These are phyloP conservation scores for Diprion similis DNA, from an alignment of 1,140 invertebrate genomes.

Conservation along the genomic window DNA sequence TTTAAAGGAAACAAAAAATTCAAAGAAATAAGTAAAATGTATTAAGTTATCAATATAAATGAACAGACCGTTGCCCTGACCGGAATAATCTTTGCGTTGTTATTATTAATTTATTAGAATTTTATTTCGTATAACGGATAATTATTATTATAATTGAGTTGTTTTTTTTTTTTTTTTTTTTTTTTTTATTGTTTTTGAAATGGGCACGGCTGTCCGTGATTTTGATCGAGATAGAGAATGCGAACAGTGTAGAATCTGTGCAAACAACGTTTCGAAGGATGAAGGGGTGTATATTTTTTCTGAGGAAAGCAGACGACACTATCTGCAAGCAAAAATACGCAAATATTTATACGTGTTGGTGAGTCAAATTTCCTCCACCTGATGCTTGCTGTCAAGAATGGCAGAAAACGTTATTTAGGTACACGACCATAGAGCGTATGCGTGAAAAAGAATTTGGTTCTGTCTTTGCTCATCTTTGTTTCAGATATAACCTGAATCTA, in stretches of 20 bases:
- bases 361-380: slow-evolving; percentile 31
- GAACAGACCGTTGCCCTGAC: too few species aligned
- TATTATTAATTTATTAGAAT: too few species aligned
- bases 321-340: slow-evolving; percentile 63
- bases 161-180: slow-evolving; percentile 1
- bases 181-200: slow-evolving; percentile 39
- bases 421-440: background rate
- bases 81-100: too few species aligned
- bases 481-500: background rate
- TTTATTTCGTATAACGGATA: too few species aligned
- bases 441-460: too few species aligned
- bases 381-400: background rate
- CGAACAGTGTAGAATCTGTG: slow-evolving; percentile 64
- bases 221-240: slow-evolving; percentile 34
- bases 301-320: slow-evolving; percentile 61
- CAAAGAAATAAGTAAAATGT: background rate
- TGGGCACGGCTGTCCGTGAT: slow-evolving; percentile 47
- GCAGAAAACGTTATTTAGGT: background rate
- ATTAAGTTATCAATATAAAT: too few species aligned
- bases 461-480: slow-evolving; percentile 5
- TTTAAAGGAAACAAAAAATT: background rate
- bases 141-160: background rate
- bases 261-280: slow-evolving; percentile 48
- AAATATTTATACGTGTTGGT: slow-evolving; percentile 66
- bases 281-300: slow-evolving; percentile 61